Base-by-base conservation (phyloP, 1,140 invertebrate species). In the Drosophila nigrodunni region DNA sequence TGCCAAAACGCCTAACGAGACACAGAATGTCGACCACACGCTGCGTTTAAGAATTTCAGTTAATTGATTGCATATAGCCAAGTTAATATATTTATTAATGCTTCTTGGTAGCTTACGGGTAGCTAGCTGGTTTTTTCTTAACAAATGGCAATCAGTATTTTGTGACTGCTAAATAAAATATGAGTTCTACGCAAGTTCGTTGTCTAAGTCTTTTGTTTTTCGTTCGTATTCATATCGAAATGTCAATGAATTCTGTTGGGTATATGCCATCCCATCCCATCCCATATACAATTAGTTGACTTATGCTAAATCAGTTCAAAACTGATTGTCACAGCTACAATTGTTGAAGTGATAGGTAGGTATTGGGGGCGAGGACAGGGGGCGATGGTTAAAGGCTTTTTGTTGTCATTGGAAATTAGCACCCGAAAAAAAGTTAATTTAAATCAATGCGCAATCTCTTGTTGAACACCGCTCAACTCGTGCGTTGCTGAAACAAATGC, bases 401-500 rank as follows among this genome's bases (percentile, higher is more conserved):
- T 88, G 72, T 78, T 81, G 80, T 60, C 72, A 25, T 64, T 72
- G 35, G 7, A 59, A 89, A 89, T 89, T 89, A 89, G 54, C 85
- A 89, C 80, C 65, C 47, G 44, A 71, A 52, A 60, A 57, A 78
- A 80, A 77, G 80, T 89, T 81, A 81, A 89, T 89, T 89, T 81
- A 89, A 89, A 85, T 89, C 86, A 89, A 89, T 89, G 85, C 78
- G 78, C 80, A 81, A 80, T 74, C 49, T 54, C 74, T 67, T 64
- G 62, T 66, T 66, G 71, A 21, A 35, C 39, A 39, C 55, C 62
- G 70, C 72, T 87, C 76, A 74, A 82, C 82, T 87, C 82, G 82
- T 87, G 82, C 82, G 82, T 87, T 74, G 79, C 82, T 82, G 85
- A 88, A 88, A 88, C 85, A 88, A 88, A 89, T 89, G 85, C 74